These are phyloP conservation scores for Harpagus bidentatus DNA, from an alignment of 2,113 vertebrate genomes.

Conservation along the genomic window DNA sequence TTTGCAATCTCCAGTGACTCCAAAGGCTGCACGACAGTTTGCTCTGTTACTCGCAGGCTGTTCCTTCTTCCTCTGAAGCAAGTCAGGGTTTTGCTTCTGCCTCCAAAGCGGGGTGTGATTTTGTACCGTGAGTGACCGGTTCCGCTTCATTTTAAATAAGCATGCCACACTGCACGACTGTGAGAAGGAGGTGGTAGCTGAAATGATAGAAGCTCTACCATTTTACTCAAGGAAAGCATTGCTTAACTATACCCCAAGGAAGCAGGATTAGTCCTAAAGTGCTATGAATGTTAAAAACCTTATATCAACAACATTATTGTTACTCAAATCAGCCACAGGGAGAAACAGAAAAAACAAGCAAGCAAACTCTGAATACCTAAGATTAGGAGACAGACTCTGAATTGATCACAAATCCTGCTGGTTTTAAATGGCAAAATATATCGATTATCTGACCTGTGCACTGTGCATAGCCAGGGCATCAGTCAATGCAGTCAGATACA, in stretches of 20 bases:
- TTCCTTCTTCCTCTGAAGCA: neutral
- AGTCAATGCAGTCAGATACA: neutral
- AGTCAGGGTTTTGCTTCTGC: neutral
- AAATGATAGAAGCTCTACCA: neutral
- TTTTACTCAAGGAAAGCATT: neutral
- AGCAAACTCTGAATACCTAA: neutral
- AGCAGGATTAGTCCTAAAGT: neutral
- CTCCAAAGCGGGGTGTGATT: neutral
- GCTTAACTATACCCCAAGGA: neutral
- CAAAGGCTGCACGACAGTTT: neutral
- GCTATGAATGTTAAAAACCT: neutral
- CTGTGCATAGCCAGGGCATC: neutral
- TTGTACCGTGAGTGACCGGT: neutral
- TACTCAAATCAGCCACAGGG: neutral
- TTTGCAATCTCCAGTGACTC: neutral
- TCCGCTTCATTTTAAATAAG: neutral
- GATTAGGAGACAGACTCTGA: neutral
- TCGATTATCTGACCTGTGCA: conserved; percentile 21
- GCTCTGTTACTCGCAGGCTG: neutral
- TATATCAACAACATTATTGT: neutral
- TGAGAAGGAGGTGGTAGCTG: neutral
- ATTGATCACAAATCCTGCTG: neutral
- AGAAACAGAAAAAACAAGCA: neutral
- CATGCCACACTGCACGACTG: neutral
- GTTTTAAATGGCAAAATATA: neutral